Base-by-base conservation (phyloP, 2,113 vertebrate genomes). In the Cromileptes altivelis region DNA sequence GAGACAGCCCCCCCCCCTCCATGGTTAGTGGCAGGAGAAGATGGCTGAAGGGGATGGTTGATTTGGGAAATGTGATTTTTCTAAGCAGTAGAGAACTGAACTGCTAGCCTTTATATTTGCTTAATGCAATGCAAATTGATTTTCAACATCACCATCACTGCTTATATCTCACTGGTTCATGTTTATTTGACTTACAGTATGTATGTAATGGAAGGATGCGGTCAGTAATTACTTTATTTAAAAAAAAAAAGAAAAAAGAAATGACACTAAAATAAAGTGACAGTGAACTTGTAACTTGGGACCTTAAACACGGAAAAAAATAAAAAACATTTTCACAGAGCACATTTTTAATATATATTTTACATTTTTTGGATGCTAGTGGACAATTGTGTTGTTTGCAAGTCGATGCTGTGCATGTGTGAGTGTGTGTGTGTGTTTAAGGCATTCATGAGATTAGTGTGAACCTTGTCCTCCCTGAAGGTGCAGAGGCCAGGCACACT, bases 61-160 rank as follows among this genome's bases (percentile, higher is more conserved):
- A 88, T 93, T 94, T 91, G 50, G 86, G 77, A 94, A 94, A 94
- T 93, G 86, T 89, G 92, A 93, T 94, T 95, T 93, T 84, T 87
- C 79, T 90, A 81, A 93, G 86, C 81, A 85, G 82, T 67, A n/a
- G 76, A 91, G 82, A 74, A 89, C 70, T 70, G 50, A 79, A 90
- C 62, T 80, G 80, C 77, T 70, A 25, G 88, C 86, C 65, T 93
- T 91, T 94, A 92, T 91, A 88, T 83, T 78, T 82, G 72, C 70
- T 91, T 90, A 91, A 93, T 93, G 89, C 88, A 86, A 92, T 90
- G 90, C 88, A 91, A 94, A 95, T 94, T 87, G 88, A 94, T 93
- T 93, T 91, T 81, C 82, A 94, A 86, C 79, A 90, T 87, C 76
- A 72, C 84, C 89, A 85, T 89, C 81, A 60, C 78, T 78, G 73